Base-by-base conservation (phyloP, 1,140 invertebrate species). In the Psilanteris sp. region DNA sequence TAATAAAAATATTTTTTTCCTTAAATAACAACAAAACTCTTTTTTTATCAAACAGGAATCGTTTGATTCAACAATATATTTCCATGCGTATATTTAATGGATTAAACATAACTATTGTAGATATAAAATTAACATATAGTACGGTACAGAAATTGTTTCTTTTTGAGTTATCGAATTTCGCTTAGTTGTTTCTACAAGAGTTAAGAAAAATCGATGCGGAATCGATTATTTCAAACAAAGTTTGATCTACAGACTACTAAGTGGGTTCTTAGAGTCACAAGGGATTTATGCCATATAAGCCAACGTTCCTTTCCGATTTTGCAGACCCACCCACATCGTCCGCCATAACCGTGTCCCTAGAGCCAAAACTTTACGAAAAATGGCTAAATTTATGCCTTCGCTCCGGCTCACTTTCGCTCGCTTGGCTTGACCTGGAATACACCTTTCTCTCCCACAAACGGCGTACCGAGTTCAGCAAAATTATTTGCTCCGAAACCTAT, bases 311-410 rank as follows among this genome's bases (percentile, higher is more conserved):
- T 26, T 4, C 24, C 24, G 24, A 26, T 26, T 26, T 7, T 4
- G 3, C 24, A 26, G 24, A 26, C 24, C 8, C 24, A 26, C 4
- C 24, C 24, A 8, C 8, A 7, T 1, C 15, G 15, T 14, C 4
- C 34, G 22, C 34, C 16, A 27, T 31, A 31, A 32, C 15, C 15
- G 11, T 15, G 27, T 22, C 36, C 52, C 37, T 18, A 13, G 27
- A 26, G 52, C 24, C 36, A 32, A 57, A 57, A 57, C 14, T 57
- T 57, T 29, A 8, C 24, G 37, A 57, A 57, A 57, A 57, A 57
- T 44, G 39, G 26, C 62, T 50, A 68, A 77, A 83, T 83, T 83
- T 83, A 83, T 83, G 74, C 76, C 52, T 48, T 50, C 8, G 37
- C 50, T n/a, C n/a, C n/a, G n/a, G n/a, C 41, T 44, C 41, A 29